Evolutionary conservation across 2,113 vertebrate genomes (phyloP).

Genomic region (cat (Felis catus)): F.catus_Fca126_mat1.0 CM031412.1:131776501-131777000

Average conservation of each 20-base stretch:
- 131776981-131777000: neutral
- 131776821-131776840: neutral
- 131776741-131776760: constrained; percentile 2
- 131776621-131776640: neutral
- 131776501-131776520: neutral
- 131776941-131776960: neutral
- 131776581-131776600: neutral
- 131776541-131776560: neutral
- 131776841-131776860: neutral
- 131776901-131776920: neutral
- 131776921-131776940: neutral
- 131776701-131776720: neutral
- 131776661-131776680: neutral
- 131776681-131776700: neutral
- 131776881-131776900: neutral
- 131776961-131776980: neutral
- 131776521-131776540: constrained; percentile 13
- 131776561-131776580: neutral
- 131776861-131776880: neutral
- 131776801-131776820: neutral
- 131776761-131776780: neutral
- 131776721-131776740: neutral
- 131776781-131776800: neutral
- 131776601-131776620: neutral
- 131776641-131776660: neutral